A percentile compares a stretch with the other conserved stretches of the same genome.
Evolutionary conservation across 2,797 vertebrate genomes (phyloP).

Genomic region (Periophthalmus magnuspinnatus): DNA sequence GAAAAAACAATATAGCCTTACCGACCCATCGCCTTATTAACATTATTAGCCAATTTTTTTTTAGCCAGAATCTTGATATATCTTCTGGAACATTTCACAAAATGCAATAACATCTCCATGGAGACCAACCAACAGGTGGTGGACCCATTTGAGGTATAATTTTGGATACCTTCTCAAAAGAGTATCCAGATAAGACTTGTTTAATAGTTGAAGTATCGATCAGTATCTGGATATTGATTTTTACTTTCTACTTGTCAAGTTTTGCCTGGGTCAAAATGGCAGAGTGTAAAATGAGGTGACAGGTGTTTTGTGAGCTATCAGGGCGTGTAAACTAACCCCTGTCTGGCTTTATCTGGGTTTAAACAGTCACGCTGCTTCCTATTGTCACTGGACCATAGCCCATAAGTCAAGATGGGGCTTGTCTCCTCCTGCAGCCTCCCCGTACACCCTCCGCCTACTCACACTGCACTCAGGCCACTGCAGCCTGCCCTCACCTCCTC

Average conservation of each 20-base stretch:
- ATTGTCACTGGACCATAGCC: conserved; percentile 66
- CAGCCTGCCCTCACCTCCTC: background rate
- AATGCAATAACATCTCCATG: too few species aligned
- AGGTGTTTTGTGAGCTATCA: conserved; percentile 48
- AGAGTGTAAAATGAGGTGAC: background rate
- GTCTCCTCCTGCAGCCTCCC: conserved; percentile 63
- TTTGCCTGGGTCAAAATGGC: background rate
- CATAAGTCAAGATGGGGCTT: conserved; percentile 70
- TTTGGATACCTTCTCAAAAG: too few species aligned
- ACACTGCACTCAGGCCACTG: conserved; percentile 56
- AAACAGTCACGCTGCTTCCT: conserved; percentile 72
- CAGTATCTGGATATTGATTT: too few species aligned
- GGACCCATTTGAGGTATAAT: too few species aligned
- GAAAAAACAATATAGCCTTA: too few species aligned
- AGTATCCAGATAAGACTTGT: too few species aligned
- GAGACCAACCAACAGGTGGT: too few species aligned
- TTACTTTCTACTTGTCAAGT: background rate
- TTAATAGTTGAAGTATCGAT: too few species aligned
- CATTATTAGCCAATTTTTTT: too few species aligned
- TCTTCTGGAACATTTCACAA: too few species aligned
- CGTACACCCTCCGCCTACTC: conserved; percentile 68
- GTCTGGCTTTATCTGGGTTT: conserved; percentile 72
- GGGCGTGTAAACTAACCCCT: conserved; percentile 71
- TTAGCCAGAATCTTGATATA: too few species aligned
- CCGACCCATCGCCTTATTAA: too few species aligned